These are phyloP conservation scores for Nymphalis polychloros DNA, from an alignment of 2,888 invertebrate genomes.

Conservation along the genomic window DNA sequence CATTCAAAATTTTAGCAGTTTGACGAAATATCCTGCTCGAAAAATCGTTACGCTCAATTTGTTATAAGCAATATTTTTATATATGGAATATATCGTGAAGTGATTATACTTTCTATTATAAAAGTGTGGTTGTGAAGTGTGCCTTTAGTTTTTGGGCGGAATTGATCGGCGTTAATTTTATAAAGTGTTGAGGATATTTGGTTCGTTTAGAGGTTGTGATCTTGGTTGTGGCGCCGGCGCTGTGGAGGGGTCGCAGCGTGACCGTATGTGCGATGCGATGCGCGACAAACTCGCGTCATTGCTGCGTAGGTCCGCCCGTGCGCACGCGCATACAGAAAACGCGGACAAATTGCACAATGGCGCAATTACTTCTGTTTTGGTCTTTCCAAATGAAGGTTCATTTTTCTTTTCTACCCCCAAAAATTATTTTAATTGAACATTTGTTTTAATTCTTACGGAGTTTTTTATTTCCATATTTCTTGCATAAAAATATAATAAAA, in stretches of 20 bases:
- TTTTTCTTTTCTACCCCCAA: neutral
- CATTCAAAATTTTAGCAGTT: neutral
- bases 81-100: slow-evolving; percentile 26
- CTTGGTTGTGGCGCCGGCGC: slow-evolving; percentile 56
- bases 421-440: neutral
- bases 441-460: neutral
- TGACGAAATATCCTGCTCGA: slow-evolving; percentile 9
- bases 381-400: slow-evolving; percentile 68
- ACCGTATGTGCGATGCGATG: slow-evolving; percentile 75
- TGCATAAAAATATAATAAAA: too few relatives aligned
- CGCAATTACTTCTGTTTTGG: slow-evolving; percentile 60
- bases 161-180: slow-evolving; percentile 44
- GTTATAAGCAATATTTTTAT: slow-evolving; percentile 9
- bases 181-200: slow-evolving; percentile 43
- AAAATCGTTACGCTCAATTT: slow-evolving; percentile 23
- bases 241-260: slow-evolving; percentile 49
- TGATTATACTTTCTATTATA: slow-evolving; percentile 21
- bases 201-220: slow-evolving; percentile 38
- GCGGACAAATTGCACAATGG: slow-evolving; percentile 68
- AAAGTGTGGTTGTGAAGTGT: slow-evolving; percentile 38
- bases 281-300: slow-evolving; percentile 72
- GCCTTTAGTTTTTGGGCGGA: slow-evolving; percentile 17
- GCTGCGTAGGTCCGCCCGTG: slow-evolving; percentile 64
- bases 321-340: slow-evolving; percentile 54
- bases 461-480: neutral